Percentiles rank a stretch among this genome's conserved stretches.
Evolutionary conservation across 23 tunicate species (phyloP).

Genomic region (Clavelina lepadiformis): DNA sequence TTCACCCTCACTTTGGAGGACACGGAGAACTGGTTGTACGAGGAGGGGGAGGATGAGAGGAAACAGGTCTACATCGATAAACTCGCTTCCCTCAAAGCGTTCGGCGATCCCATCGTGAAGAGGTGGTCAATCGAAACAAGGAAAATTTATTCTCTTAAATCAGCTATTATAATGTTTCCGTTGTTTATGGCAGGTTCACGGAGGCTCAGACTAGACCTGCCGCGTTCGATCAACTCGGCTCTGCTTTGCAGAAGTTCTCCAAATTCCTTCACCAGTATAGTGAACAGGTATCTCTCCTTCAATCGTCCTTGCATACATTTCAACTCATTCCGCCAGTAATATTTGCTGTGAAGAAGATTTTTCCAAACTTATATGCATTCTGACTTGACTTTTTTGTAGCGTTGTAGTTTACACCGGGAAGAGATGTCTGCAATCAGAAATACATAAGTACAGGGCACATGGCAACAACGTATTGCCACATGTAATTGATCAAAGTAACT

Average conservation of each 20-base stretch:
- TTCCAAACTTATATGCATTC: too few species aligned
- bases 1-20: slow-evolving; percentile 32
- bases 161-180: background rate
- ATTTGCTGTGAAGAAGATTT: too few species aligned
- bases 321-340: too few species aligned
- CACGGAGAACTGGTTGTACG: slow-evolving; percentile 92
- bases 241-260: slow-evolving; percentile 35
- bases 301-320: too few species aligned
- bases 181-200: slow-evolving; percentile 25
- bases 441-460: too few species aligned
- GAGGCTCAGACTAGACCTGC: slow-evolving; percentile 53
- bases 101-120: slow-evolving; percentile 67
- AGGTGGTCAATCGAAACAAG: slow-evolving; percentile 16
- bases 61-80: slow-evolving; percentile 55
- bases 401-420: background rate
- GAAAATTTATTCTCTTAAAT: background rate
- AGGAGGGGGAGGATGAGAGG: slow-evolving; percentile 82
- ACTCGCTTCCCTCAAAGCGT: slow-evolving; percentile 37
- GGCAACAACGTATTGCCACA: too few species aligned
- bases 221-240: slow-evolving; percentile 68
- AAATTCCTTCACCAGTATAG: slow-evolving; percentile 59
- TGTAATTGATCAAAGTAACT: too few species aligned
- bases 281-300: slow-evolving; percentile 41
- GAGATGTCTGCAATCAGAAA: too few species aligned
- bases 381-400: background rate